Evolutionary conservation across 2,888 invertebrate species (phyloP), one percentile per base, ranked within the genome.

Genomic region (Microplitis manilae): DNA sequence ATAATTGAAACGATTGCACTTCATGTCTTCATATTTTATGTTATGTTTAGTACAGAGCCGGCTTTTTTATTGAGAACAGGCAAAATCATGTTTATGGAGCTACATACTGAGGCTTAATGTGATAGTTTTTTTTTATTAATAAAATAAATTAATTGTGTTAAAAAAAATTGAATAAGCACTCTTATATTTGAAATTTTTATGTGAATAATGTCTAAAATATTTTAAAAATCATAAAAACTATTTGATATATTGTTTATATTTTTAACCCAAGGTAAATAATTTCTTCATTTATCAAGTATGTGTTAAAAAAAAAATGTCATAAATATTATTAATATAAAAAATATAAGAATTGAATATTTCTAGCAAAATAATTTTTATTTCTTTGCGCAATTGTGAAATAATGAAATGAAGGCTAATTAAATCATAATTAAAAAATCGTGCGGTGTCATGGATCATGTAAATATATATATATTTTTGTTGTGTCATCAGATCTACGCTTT

Each of bases 401-500:
- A 30, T 30, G 0, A 4, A 30, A 30, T 30, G 30, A 30, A 30
- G 30, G 1, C 30, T 30, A 30, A 30, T 30, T 30, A 30, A 30
- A 30, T 30, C 30, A 30, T 30, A 30, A 30, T 30, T 30, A 4
- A 30, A 8, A 39, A 67, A 67, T 39, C n/a, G 20, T 38, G 78
- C 73, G 65, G 38, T 68, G 70, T 50, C 50, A 70, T 50, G 69
- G 6, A n/a, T 38, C 6, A 39, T 17, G 17, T 0, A 17, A 17
- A 17, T 17, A 17, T 17, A 17, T 17, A 17, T 13, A 2, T 20
- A 5, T 70, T 50, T 41, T 41, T 50, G 20, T 59, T 30, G 7
- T 39, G 30, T 59, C 69, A 50, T 59, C 69, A 50, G 6, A 20
- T 69, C 30, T 60, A 9, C n/a, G 6, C 7, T 73, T 60, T 61